phyloP scores from a whole-genome alignment of 2,888 invertebrate genomes.

The Leptinotarsa peninsularis region DNA sequence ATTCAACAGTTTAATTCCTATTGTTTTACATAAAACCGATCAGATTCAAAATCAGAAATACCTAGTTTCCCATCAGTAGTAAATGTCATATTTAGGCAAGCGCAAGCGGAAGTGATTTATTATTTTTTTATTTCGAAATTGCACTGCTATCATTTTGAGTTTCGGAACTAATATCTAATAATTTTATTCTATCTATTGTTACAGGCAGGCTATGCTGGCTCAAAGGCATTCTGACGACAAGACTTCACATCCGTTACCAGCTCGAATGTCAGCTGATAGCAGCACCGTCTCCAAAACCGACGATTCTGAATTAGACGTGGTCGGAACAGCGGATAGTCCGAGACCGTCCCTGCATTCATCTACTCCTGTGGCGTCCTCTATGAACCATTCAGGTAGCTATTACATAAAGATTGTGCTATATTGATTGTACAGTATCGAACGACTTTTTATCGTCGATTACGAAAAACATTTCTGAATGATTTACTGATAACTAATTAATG shows the following conservation, averaged over 20 bases:
- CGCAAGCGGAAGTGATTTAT: no score
- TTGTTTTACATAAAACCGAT: no score
- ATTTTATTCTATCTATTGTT: conserved; percentile 61
- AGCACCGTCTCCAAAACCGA: conserved; percentile 75
- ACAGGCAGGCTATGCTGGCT: conserved; percentile 80
- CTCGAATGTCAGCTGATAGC: conserved; percentile 66
- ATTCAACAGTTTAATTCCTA: no score
- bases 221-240: conserved; percentile 71
- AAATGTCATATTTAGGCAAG: no score
- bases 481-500: no score
- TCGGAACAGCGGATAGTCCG: conserved; percentile 87
- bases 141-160: background rate
- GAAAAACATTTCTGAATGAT: no score
- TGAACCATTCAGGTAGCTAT: conserved; percentile 60
- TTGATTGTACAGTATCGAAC: no score
- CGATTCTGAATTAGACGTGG: conserved; percentile 90
- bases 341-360: conserved; percentile 71
- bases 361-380: conserved; percentile 58
- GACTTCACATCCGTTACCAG: conserved; percentile 66
- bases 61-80: no score
- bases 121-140: no score
- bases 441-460: no score
- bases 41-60: no score
- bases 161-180: conserved; percentile 48
- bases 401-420: background rate